Percentiles rank a stretch among this genome's conserved stretches.
These are phyloP conservation scores for Echiichthys vipera DNA, from an alignment of 2,797 vertebrate genomes.

Conservation along the genomic window DNA sequence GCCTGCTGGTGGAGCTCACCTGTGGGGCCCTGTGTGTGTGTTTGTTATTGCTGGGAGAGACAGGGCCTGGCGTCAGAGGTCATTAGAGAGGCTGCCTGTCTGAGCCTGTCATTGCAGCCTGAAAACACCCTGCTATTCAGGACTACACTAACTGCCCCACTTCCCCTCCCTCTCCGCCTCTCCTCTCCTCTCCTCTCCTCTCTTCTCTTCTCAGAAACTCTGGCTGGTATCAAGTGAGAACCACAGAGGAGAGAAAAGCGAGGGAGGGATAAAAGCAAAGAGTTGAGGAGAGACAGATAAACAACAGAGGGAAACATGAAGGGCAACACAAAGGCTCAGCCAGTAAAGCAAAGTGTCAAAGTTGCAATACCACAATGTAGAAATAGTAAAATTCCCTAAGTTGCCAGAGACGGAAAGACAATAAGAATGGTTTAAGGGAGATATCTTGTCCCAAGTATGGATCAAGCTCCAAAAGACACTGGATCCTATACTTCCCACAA, in stretches of 20 bases:
- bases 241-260: conserved; percentile 34
- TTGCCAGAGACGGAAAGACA: conserved; percentile 11
- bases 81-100: conserved; percentile 87
- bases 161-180: conserved; percentile 57
- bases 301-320: conserved; percentile 23
- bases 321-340: conserved; percentile 6
- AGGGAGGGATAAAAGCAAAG: conserved; percentile 15
- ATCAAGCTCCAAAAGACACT: conserved; percentile 13
- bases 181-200: conserved; percentile 42
- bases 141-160: conserved; percentile 67
- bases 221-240: conserved; percentile 52
- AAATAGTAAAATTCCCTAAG: background rate
- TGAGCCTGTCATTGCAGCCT: conserved; percentile 85
- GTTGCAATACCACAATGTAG: background rate
- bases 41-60: conserved; percentile 82
- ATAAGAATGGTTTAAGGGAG: background rate
- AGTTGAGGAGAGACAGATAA: conserved; percentile 21
- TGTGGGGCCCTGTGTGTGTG: conserved; percentile 69
- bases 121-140: conserved; percentile 84
- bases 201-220: conserved; percentile 41
- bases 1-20: conserved; percentile 78
- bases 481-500: no score
- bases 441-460: background rate
- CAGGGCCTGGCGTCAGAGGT: conserved; percentile 85
- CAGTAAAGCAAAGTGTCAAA: background rate